Conservation (phyloP, 1,140 invertebrate species). For the Drosophila asahinai region DNA sequence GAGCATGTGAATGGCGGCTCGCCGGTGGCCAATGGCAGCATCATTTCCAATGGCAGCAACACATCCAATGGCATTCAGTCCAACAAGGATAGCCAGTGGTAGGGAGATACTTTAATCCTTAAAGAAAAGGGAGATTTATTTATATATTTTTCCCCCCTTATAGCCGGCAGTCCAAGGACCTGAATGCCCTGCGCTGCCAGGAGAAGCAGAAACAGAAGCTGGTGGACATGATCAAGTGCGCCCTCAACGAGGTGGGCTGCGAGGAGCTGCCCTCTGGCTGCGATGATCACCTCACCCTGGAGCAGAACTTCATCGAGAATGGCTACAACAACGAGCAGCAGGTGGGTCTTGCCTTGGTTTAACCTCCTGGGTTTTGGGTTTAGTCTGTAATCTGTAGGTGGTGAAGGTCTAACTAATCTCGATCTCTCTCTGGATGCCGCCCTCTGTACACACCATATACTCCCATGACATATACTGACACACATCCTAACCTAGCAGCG, state of each 20-base stretch:
- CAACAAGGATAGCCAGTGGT: constrained; percentile 84
- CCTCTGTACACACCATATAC: constrained; percentile 19
- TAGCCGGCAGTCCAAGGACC: constrained; percentile 85
- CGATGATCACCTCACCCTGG: constrained; percentile 89
- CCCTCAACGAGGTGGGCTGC: constrained; percentile 93
- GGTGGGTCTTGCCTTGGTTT: constrained; percentile 55
- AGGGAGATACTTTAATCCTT: background rate
- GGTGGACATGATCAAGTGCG: constrained; percentile 92
- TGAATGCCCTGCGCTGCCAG: constrained; percentile 89
- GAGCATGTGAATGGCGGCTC: constrained; percentile 85
- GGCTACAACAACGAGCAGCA: constrained; percentile 82
- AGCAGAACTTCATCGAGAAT: constrained; percentile 85
- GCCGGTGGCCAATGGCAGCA: constrained; percentile 81
- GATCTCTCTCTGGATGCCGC: constrained; percentile 59
- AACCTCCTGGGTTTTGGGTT: constrained; percentile 19
- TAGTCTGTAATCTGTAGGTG: constrained; percentile 43
- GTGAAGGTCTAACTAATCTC: constrained; percentile 47
- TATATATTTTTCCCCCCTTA: background rate
- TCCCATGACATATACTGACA: constrained; percentile 14
- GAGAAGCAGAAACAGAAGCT: constrained; percentile 93
- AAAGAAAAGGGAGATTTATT: no score
- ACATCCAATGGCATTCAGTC: constrained; percentile 85
- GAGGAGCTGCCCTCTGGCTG: constrained; percentile 94
- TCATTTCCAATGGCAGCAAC: constrained; percentile 80
- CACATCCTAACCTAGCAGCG: constrained; percentile 58